Evolutionary conservation across 2,797 vertebrate genomes (phyloP), one percentile per base, ranked within the genome.

Genomic region (Artibeus jamaicensis): DNA sequence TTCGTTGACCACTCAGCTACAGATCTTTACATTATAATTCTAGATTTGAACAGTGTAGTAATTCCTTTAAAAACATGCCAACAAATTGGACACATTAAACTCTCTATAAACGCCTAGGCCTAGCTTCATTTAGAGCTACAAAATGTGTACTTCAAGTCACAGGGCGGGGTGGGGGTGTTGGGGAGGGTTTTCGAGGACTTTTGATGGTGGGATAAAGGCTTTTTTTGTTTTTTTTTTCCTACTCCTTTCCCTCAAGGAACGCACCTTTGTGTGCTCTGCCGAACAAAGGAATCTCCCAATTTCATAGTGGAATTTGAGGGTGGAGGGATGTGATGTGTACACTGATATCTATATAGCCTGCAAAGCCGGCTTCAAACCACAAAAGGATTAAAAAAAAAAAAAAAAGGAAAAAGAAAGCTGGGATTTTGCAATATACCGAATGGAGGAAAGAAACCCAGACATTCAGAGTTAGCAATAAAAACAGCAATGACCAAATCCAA

Each of bases 201-300:
- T 86, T 44, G 86, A 93, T 74, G 44, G 76, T 14, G 65, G 96
- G 95, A 94, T 92, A 93, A 86, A 89, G 68, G 74, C 53, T 89
- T 94, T 85, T 71, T 82, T 96, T 83, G 81, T n/a, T 37, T 67
- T 44, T 65, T 53, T 42, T 44, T 65, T 53, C 37, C 29, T 8
- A 59, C 29, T 21, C 18, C 53, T 87, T 48, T 55, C 55, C 74
- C 74, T 81, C 34, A 65, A 82, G 90, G 92, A 97, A 86, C 82
- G 89, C 92, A 97, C 93, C 96, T 97, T 85, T 91, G 88, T 95
- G 59, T 74, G 77, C 65, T 96, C 59, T 83, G 76, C 55, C 86
- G 91, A 91, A 97, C 86, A 91, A 94, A 97, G 93, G 93, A 94
- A 96, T 97, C 83, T 93, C 95, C 89, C 88, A 93, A 86, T 96